Percentiles rank a stretch among this genome's conserved stretches.
These are phyloP conservation scores for Eristalis pertinax DNA, from an alignment of 2,888 invertebrate genomes.

Conservation along the genomic window DNA sequence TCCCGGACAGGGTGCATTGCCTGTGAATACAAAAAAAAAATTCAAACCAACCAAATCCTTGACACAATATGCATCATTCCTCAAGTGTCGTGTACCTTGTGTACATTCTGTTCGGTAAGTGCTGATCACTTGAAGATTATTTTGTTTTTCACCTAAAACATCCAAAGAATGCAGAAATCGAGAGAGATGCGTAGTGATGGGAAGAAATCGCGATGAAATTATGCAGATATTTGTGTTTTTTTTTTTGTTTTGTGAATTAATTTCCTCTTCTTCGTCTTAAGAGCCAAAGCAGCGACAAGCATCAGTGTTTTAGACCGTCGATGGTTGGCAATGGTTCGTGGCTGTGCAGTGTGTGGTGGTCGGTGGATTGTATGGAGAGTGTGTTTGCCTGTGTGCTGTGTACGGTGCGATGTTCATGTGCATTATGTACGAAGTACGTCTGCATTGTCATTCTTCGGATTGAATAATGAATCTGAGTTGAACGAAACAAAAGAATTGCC, in stretches of 20 bases:
- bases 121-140: not conserved
- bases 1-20: constrained; percentile 10
- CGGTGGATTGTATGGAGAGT: too few species aligned
- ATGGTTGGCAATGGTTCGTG: not conserved
- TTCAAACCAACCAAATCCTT: not conserved
- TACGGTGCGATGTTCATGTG: not conserved
- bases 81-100: constrained; percentile 24
- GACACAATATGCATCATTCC: constrained; percentile 30
- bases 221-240: not conserved
- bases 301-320: not conserved
- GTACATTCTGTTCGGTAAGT: constrained; percentile 45
- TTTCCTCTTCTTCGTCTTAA: not conserved
- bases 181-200: not conserved
- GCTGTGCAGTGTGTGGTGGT: not conserved
- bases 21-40: not conserved
- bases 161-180: not conserved
- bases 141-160: not conserved
- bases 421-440: not conserved
- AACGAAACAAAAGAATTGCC: not conserved
- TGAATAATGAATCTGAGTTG: not conserved
- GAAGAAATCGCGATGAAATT: constrained; percentile 7
- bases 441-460: not conserved
- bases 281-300: not conserved
- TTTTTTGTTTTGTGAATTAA: not conserved
- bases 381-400: not conserved